phyloP scores from a whole-genome alignment of 2,888 invertebrate genomes.

The Siphonodentalium dalli region DNA sequence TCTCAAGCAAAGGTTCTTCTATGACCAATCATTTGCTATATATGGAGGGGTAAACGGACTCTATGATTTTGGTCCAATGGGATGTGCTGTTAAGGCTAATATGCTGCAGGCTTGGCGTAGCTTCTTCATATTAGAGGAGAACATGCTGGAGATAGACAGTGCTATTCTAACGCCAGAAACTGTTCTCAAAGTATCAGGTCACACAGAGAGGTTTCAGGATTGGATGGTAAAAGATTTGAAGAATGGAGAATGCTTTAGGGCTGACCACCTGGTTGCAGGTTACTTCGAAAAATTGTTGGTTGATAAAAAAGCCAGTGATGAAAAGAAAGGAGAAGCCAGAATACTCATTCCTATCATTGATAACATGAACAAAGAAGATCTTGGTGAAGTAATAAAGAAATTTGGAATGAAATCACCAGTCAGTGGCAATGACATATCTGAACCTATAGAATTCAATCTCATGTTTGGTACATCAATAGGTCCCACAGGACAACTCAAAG shows the following conservation, averaged over 20 bases:
- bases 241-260: constrained; percentile 95
- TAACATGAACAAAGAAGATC: constrained; percentile 89
- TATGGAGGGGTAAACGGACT: constrained; percentile 90
- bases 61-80: constrained; percentile 99
- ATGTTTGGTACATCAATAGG: constrained; percentile 99
- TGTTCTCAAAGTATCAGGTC: constrained; percentile 96
- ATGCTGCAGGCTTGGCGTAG: constrained; percentile 92
- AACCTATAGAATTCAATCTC: constrained; percentile 97
- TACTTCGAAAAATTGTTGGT: constrained; percentile 82
- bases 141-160: constrained; percentile 98
- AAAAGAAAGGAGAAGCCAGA: constrained; percentile 75
- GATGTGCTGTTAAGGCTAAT: constrained; percentile 96
- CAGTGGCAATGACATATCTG: constrained; percentile 90
- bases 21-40: constrained; percentile 98
- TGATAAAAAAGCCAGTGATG: constrained; percentile 79
- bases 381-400: constrained; percentile 83
- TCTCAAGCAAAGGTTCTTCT: constrained; percentile 94
- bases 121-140: constrained; percentile 95
- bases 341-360: constrained; percentile 83
- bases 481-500: constrained; percentile 92
- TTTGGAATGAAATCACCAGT: constrained; percentile 94
- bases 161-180: constrained; percentile 96
- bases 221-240: constrained; percentile 97
- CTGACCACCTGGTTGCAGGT: constrained; percentile 94
- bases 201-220: constrained; percentile 98